A percentile compares a stretch with the other conserved stretches of the same genome.
These are phyloP conservation scores for Spodoptera exigua DNA, from an alignment of 2,888 invertebrate species.

Conservation along the genomic window DNA sequence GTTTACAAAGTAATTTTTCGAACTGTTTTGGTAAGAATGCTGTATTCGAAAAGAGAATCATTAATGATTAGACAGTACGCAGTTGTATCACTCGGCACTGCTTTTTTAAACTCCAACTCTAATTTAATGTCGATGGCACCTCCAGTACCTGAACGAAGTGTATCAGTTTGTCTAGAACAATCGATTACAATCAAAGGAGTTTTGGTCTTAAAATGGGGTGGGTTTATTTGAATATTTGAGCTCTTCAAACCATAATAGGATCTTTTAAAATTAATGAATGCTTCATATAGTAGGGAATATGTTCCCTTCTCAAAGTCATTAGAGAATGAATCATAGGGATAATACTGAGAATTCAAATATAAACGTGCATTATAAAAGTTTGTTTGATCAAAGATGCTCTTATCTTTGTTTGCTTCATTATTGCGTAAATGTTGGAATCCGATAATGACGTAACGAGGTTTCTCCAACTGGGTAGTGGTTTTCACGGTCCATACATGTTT, in stretches of 20 bases:
- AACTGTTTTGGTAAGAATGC: conserved; percentile 15
- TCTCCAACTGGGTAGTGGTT: conserved; percentile 65
- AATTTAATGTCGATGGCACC: too few species aligned
- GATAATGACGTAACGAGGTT: conserved; percentile 67
- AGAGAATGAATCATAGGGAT: too few species aligned
- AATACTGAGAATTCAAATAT: too few species aligned
- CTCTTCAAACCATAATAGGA: conserved; percentile 6
- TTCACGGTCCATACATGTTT: conserved; percentile 65
- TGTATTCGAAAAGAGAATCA: conserved; percentile 17
- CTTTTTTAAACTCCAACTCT: conserved; percentile 7
- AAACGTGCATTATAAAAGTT: too few species aligned
- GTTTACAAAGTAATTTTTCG: conserved; percentile 8
- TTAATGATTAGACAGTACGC: conserved; percentile 13
- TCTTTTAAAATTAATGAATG: conserved; percentile 6
- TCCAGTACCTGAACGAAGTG: conserved; percentile 1
- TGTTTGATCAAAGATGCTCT: too few species aligned
- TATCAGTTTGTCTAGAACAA: conserved; percentile 6
- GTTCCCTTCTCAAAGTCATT: too few species aligned
- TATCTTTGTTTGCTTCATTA: too few species aligned
- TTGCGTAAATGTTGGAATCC: too few species aligned
- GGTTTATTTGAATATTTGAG: conserved; percentile 2
- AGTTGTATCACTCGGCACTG: conserved; percentile 1
- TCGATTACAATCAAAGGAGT: background rate
- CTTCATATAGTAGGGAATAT: too few species aligned
- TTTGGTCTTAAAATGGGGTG: conserved; percentile 6